Evolutionary conservation across 2,113 vertebrate genomes (phyloP), one percentile per base, ranked within the genome.

Genomic region (Ondatra zibethicus): DNA sequence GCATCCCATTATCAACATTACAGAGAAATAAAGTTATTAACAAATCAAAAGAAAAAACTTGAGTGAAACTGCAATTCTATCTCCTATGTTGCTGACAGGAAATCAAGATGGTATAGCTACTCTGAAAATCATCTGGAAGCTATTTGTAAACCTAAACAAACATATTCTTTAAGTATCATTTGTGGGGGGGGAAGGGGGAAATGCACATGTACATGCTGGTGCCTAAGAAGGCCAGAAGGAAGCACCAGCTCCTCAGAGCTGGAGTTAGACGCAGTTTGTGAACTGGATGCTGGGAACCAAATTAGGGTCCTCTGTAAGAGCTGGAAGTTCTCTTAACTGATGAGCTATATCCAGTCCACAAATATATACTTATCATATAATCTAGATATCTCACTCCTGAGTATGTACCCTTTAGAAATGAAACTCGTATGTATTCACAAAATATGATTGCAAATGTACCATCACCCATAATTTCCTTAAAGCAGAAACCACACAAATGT

Each of bases 11-110:
- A 91, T 61, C 66, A 95, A 45, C 29, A 91, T 63, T 88, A 55
- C 72, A 45, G 75, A 75, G 39, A 70, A 91, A 84, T 9, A 89
- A 10, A 96, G 47, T 61, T 89, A 91, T 77, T 70, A 31, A 85
- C 16, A 77, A 93, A n/a, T 76, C 12, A 77, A 78, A 25, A 78
- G 63, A 93, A 91, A 76, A 95, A 93, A 93, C 86, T 58, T n/a
- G 52, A 76, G 42, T 42, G 21, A 88, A 66, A 50, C 66, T 85
- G 42, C 5, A 92, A 85, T 47, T 85, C 13, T 78, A 8, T 70
- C 31, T 70, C 21, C 21, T 52, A 76, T 10, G 29, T 45, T 86
- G 31, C 39, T 68, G 4, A 27, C 39, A n/a, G 39, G 36, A 92
- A 88, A 70, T 52, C n/a, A 70, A 82, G 50, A 50, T 86, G 4